A percentile compares a stretch with the other conserved stretches of the same genome.
Conservation (phyloP, 2,797 vertebrate species). For the Rhadinocentrus ornatus region DNA sequence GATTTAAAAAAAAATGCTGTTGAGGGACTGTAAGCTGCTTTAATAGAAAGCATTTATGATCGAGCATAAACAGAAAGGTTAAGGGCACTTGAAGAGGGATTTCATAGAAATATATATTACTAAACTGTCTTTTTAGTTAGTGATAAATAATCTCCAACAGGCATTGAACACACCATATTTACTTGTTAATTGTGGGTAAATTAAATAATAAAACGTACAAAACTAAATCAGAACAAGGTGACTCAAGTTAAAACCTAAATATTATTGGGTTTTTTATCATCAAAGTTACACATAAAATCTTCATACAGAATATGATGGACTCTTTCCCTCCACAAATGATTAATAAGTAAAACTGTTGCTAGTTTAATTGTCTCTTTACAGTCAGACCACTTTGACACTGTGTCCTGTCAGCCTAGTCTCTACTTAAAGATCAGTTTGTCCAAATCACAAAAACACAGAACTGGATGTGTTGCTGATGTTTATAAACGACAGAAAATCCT, state of each 20-base stretch:
- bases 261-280: neutral
- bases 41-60: neutral
- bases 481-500: neutral
- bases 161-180: neutral
- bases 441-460: neutral
- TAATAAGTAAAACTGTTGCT: neutral
- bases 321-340: neutral
- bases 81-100: neutral
- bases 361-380: neutral
- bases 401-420: neutral
- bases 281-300: neutral
- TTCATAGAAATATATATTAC: too few species aligned
- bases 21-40: neutral
- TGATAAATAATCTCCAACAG: neutral
- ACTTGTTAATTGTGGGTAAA: neutral
- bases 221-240: neutral
- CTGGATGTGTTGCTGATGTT: too few species aligned
- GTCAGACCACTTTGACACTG: neutral
- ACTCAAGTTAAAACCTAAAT: neutral
- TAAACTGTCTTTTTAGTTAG: neutral
- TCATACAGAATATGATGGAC: neutral
- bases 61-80: neutral
- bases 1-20: neutral
- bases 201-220: neutral
- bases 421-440: neutral